Evolutionary conservation across 1,140 invertebrate genomes (phyloP).

Genomic region (Matsumurasca onukii): DNA sequence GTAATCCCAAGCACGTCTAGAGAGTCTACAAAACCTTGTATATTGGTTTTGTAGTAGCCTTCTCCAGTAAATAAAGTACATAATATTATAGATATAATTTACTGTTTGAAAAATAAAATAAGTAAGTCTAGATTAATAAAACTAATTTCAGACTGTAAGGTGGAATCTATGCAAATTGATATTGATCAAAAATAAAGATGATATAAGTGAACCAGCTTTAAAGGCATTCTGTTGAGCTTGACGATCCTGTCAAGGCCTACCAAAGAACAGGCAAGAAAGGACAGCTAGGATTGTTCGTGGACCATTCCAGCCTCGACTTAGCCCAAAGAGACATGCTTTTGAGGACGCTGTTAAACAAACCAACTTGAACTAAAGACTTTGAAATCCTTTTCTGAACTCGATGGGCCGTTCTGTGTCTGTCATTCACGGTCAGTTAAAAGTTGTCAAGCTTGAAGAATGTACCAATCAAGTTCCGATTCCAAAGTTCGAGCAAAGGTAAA

Average conservation of each 20-base stretch:
- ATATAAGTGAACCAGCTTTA: not conserved
- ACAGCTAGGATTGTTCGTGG: not conserved
- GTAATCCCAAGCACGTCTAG: too few relatives aligned
- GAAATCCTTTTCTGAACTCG: constrained; percentile 33
- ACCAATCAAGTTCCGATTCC: constrained; percentile 19
- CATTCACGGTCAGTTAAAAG: constrained; percentile 23
- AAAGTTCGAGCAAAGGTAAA: constrained; percentile 30
- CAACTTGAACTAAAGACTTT: constrained; percentile 28
- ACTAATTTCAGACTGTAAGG: too few relatives aligned
- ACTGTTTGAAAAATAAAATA: too few relatives aligned
- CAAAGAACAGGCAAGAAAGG: not conserved
- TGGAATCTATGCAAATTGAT: not conserved
- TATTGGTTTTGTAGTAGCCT: too few relatives aligned
- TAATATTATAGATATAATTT: too few relatives aligned
- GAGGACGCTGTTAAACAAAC: constrained; percentile 31
- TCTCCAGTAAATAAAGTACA: too few relatives aligned
- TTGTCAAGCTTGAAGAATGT: constrained; percentile 22
- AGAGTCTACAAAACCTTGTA: too few relatives aligned
- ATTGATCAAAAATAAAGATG: not conserved
- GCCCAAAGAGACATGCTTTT: constrained; percentile 36
- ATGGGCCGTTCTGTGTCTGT: constrained; percentile 34
- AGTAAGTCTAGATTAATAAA: too few relatives aligned
- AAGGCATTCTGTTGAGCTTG: not conserved
- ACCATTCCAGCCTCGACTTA: not conserved
- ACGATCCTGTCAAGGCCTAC: not conserved